Evolutionary conservation across 2,888 invertebrate species (phyloP).

Genomic region (Malacosoma neustria): DNA sequence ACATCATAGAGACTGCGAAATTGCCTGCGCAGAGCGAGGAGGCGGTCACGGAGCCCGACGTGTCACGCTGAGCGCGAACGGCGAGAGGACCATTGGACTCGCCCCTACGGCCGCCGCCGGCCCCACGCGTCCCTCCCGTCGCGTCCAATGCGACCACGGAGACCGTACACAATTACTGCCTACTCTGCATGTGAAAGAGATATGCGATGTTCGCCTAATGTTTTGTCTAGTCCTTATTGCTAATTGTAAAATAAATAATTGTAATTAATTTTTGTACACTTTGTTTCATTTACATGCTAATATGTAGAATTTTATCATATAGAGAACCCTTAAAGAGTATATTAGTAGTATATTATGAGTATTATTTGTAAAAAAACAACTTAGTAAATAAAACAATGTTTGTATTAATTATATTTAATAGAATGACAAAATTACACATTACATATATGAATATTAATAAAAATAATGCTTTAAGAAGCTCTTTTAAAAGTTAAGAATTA

Average conservation of each 20-base stretch:
- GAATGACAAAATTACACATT: too few relatives aligned
- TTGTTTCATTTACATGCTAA: conserved; percentile 17
- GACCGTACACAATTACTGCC: conserved; percentile 45
- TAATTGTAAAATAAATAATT: conserved; percentile 25
- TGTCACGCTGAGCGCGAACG: conserved; percentile 54
- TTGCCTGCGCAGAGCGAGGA: conserved; percentile 30
- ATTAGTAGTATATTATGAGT: too few relatives aligned
- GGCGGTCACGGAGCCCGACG: conserved; percentile 49
- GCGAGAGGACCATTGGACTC: conserved; percentile 55
- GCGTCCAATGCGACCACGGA: conserved; percentile 40
- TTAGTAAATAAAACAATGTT: too few relatives aligned
- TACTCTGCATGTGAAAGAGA: conserved; percentile 54
- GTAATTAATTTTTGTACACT: conserved; percentile 19
- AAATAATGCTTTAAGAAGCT: too few relatives aligned
- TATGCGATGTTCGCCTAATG: conserved; percentile 50
- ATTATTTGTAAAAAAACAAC: too few relatives aligned
- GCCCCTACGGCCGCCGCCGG: conserved; percentile 42
- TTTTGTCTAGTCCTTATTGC: conserved; percentile 63
- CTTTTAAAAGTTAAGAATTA: too few relatives aligned
- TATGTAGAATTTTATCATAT: too few relatives aligned
- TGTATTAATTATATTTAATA: too few relatives aligned
- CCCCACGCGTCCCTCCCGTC: conserved; percentile 30
- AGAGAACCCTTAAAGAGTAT: too few relatives aligned
- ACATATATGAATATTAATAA: too few relatives aligned
- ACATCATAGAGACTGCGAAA: conserved; percentile 67